These are phyloP conservation scores for Ceratotherium simum DNA, from an alignment of 2,113 vertebrate species.

Conservation along the genomic window DNA sequence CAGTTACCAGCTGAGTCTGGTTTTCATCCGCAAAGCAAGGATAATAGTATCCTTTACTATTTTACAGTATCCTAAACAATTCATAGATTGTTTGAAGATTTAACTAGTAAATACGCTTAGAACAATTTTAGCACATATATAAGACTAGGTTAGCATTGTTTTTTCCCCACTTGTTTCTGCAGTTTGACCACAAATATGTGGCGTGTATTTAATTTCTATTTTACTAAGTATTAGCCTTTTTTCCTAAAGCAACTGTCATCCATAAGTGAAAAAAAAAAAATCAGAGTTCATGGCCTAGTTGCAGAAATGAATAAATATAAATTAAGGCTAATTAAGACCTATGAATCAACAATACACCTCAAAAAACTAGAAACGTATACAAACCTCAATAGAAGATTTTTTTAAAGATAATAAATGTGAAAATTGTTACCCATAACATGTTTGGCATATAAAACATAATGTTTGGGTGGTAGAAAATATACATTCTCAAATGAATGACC, in stretches of 20 bases:
- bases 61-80: neutral
- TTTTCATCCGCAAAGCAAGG: slow-evolving; percentile 11
- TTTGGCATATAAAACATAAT: neutral
- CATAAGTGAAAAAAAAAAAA: neutral
- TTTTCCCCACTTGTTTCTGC: neutral
- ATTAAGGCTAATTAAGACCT: neutral
- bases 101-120: neutral
- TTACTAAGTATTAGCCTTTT: neutral
- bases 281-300: neutral
- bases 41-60: neutral
- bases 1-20: neutral
- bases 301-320: slow-evolving; percentile 16
- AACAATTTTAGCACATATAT: neutral
- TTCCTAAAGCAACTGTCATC: slow-evolving; percentile 19
- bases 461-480: neutral
- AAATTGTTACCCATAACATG: neutral
- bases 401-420: neutral
- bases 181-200: neutral
- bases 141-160: slow-evolving; percentile 24
- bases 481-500: neutral
- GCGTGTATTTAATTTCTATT: neutral
- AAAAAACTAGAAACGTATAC: neutral
- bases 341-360: neutral
- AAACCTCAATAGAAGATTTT: neutral
- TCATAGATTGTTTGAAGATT: slow-evolving; percentile 8